Evolutionary conservation across 2,113 vertebrate species (phyloP).

Genomic region (Ancistrus triradiatus): DNA sequence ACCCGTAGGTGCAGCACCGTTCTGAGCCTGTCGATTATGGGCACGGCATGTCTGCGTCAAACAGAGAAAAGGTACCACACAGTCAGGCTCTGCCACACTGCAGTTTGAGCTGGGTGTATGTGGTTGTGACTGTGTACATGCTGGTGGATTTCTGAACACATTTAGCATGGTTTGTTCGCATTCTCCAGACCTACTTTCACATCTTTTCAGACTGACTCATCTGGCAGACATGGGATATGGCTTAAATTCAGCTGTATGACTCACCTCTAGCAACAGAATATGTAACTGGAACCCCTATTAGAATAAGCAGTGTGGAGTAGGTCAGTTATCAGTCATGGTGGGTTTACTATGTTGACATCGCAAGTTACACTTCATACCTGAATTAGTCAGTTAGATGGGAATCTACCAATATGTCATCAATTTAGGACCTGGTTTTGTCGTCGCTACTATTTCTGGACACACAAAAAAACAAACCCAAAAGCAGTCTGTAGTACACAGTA

Average conservation of each 20-base stretch:
- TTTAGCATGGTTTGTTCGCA: conserved; percentile 8
- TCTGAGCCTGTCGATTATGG: conserved; percentile 61
- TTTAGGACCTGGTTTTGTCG: too few relatives aligned
- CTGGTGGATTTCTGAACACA: not conserved
- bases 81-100: not conserved
- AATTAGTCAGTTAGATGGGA: too few relatives aligned
- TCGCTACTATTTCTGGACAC: too few relatives aligned
- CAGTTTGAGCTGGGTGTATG: conserved; percentile 9
- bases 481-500: too few relatives aligned
- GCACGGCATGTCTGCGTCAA: conserved; percentile 57
- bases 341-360: too few relatives aligned
- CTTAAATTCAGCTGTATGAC: not conserved
- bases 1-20: conserved; percentile 61
- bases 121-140: not conserved
- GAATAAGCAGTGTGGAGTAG: too few relatives aligned
- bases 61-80: conserved; percentile 54
- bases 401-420: too few relatives aligned
- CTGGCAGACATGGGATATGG: not conserved
- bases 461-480: too few relatives aligned
- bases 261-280: not conserved
- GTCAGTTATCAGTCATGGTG: too few relatives aligned
- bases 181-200: not conserved
- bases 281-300: not conserved
- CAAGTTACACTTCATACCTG: too few relatives aligned
- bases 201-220: not conserved